phyloP scores from a whole-genome alignment of 2,888 invertebrate species.

The Torymus aiolomorphi region DNA sequence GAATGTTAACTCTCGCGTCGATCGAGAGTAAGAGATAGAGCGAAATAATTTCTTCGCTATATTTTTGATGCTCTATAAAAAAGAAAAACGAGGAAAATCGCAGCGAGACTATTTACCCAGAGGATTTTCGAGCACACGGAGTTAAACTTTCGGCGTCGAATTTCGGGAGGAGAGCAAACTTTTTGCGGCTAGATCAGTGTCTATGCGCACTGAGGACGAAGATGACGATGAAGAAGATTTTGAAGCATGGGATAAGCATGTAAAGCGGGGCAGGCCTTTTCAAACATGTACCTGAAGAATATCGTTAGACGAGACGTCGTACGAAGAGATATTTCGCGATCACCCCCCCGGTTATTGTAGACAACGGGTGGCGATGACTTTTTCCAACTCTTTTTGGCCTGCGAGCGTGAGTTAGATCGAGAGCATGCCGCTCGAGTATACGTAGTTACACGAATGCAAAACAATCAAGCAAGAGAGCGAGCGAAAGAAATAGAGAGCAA shows the following conservation, averaged over 20 bases:
- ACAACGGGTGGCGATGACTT: conserved; percentile 5
- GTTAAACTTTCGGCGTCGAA: conserved; percentile 16
- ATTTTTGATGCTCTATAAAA: conserved; percentile 28
- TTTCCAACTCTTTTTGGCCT: conserved; percentile 42
- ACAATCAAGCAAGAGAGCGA: conserved; percentile 27
- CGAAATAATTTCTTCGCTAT: conserved; percentile 10
- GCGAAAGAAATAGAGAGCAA: conserved; percentile 4
- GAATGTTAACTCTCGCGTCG: conserved; percentile 16
- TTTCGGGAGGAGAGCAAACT: neutral
- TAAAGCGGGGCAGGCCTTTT: conserved; percentile 47
- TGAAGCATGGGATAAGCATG: conserved; percentile 11
- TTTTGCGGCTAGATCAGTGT: neutral
- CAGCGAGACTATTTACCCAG: conserved; percentile 1
- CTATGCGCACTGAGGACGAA: too few relatives aligned
- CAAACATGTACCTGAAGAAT: conserved; percentile 53
- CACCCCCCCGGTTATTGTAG: neutral
- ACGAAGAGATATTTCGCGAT: conserved; percentile 23
- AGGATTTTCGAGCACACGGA: conserved; percentile 10
- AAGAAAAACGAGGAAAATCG: neutral
- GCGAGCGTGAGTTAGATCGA: conserved; percentile 14
- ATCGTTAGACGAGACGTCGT: conserved; percentile 20
- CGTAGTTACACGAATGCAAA: conserved; percentile 33
- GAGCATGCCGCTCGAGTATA: conserved; percentile 18
- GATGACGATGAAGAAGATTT: neutral
- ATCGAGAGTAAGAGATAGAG: neutral